Evolutionary conservation across 1,140 invertebrate species (phyloP).

Genomic region (Rhyzopertha dominica): DNA sequence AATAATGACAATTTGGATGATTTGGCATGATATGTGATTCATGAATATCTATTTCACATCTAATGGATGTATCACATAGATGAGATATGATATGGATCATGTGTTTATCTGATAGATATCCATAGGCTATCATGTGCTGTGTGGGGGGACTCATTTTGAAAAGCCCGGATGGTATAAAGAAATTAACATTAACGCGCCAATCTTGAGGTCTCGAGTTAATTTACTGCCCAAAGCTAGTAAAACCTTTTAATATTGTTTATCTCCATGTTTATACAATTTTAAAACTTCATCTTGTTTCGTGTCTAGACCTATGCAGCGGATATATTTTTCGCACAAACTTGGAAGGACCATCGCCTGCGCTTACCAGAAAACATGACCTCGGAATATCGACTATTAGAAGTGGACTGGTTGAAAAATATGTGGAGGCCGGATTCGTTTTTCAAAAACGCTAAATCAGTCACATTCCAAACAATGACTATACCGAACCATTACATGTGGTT

Average conservation of each 20-base stretch:
- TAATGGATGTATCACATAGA: too few species aligned
- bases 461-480: constrained; percentile 90
- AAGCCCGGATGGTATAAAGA: too few species aligned
- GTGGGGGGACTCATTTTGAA: too few species aligned
- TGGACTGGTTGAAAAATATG: constrained; percentile 86
- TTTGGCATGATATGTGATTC: too few species aligned
- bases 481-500: constrained; percentile 88
- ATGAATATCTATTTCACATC: too few species aligned
- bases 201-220: too few species aligned
- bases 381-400: constrained; percentile 79
- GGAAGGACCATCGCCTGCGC: constrained; percentile 83
- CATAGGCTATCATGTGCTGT: too few species aligned
- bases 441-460: constrained; percentile 87
- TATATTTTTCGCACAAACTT: constrained; percentile 87
- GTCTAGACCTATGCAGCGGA: constrained; percentile 80
- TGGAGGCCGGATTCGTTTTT: constrained; percentile 87
- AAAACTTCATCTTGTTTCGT: constrained; percentile 14
- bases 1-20: too few species aligned
- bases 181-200: too few species aligned
- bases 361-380: constrained; percentile 88
- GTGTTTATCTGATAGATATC: too few species aligned
- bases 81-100: too few species aligned
- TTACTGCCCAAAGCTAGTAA: too few species aligned
- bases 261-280: constrained; percentile 5
- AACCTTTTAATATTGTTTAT: neutral